Evolutionary conservation across 1,140 invertebrate genomes (phyloP).

Genomic region (Zaprionus tsacasi): DNA sequence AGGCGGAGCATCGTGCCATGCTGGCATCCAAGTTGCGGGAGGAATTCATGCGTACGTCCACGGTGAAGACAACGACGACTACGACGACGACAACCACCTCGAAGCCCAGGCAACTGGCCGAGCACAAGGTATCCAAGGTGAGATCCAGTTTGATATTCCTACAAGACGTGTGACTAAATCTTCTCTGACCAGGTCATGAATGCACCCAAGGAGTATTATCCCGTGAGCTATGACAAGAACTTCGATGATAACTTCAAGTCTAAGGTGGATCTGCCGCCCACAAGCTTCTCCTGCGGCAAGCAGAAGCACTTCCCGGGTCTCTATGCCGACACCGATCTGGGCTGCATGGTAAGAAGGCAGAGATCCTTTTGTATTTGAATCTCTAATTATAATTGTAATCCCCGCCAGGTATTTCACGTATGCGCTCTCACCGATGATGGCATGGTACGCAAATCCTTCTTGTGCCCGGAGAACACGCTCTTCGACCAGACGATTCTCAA

Average conservation of each 20-base stretch:
- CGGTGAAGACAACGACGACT: slow-evolving; percentile 84
- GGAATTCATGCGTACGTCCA: slow-evolving; percentile 82
- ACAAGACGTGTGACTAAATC: background rate
- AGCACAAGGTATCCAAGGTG: slow-evolving; percentile 81
- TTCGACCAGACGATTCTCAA: slow-evolving; percentile 95
- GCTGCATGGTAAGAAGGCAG: slow-evolving; percentile 90
- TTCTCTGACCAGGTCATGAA: slow-evolving; percentile 89
- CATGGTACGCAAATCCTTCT: slow-evolving; percentile 94
- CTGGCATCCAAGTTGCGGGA: slow-evolving; percentile 70
- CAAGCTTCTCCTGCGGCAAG: slow-evolving; percentile 93
- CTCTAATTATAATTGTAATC: background rate
- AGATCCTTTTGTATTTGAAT: background rate
- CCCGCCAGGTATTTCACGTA: slow-evolving; percentile 92
- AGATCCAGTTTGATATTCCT: background rate
- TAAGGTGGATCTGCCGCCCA: slow-evolving; percentile 93
- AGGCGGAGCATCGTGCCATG: slow-evolving; percentile 83
- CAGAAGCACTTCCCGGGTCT: slow-evolving; percentile 95
- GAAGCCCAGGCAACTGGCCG: slow-evolving; percentile 45
- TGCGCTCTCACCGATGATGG: slow-evolving; percentile 95
- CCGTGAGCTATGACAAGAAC: slow-evolving; percentile 93
- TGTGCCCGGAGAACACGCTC: slow-evolving; percentile 94
- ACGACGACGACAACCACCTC: slow-evolving; percentile 77
- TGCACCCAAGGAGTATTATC: slow-evolving; percentile 94
- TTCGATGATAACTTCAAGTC: slow-evolving; percentile 94
- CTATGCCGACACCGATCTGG: slow-evolving; percentile 95